Base-by-base conservation (phyloP, 1,140 invertebrate species). In the Papilio aristodemus region DNA sequence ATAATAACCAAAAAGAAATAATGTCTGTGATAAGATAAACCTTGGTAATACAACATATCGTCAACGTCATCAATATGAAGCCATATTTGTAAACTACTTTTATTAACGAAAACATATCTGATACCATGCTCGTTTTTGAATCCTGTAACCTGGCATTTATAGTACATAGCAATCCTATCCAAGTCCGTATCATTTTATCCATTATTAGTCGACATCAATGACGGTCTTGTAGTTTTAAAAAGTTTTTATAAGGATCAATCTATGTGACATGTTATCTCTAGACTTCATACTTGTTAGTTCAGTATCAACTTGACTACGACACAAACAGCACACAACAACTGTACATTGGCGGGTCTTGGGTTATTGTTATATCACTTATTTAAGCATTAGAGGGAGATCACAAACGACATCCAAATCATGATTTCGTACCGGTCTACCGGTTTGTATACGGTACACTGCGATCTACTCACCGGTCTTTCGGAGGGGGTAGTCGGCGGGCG, bases 391-490 rank as follows among this genome's bases (percentile, higher is more conserved):
- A 54, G 4, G 22, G 10, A 22, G 22, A 25, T 57, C 19, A 25
- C 54, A 32, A 32, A 57, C 54, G 13, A 57, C 54, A 57, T 57
- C 22, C 19, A 57, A 9, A 17, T 54, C 8, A n/a, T n/a, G 46
- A 25, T 19, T 13, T 27, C 11, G 10, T 7, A 19, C 54, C 19
- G 46, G 46, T 17, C 17, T 50, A 25, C 6, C 25, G 0, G 27
- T 3, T 2, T 32, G 27, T 13, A 4, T 9, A 27, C 11, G 2
- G 63, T n/a, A n/a, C n/a, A n/a, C 38, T 17, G 32, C 14, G 32
- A 6, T 54, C 11, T n/a, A 79, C 87, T 89, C 93, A 98, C 97
- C 97, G 93, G 98, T 98, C 94, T 98, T 99, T 73, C 97, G 90
- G 1, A 99, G 93, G 54, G 97, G 97, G 89, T 98, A 98, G 92